Base-by-base conservation (phyloP, 1,140 invertebrate genomes). In the Latrodectus geometricus region DNA sequence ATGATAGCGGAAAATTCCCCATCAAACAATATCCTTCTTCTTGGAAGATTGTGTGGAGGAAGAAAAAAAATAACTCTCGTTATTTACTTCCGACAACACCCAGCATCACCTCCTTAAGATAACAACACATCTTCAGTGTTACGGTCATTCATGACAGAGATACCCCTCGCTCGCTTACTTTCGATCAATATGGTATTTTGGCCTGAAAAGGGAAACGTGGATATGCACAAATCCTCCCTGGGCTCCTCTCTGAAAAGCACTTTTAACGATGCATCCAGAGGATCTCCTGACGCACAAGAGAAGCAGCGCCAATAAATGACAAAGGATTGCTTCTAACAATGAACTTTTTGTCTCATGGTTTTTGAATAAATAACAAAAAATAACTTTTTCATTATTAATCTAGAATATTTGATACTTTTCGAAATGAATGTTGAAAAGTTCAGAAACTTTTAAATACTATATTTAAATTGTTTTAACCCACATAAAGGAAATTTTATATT, bases 1-100 rank as follows among this genome's bases (percentile, higher is more conserved):
- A 17, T 61, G 54, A 61, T 61, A 61, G 54, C 54, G 54, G 54
- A 61, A 61, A 61, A 61, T 61, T 61, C 54, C 54, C 54, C 54
- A 61, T 61, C 54, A 61, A 61, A 61, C 54, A 61, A 61, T 61
- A 61, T 61, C 54, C 54, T 61, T 61, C 54, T 61, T 61, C 54
- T 17, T 61, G 54, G 54, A 61, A 61, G 54, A 61, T 61, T 61
- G 54, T 17, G 17, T 11, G 17, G 54, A 8, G 17, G 17, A 8
- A 61, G 17, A 61, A 61, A 61, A 35, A 35, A 61, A 61, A 8
- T 11, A 11, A 61, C 11, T 14, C 54, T 61, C 54, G 11, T 61
- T 61, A 61, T 61, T 61, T 61, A 61, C 54, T 61, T 61, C 54
- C 54, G 54, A 61, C 54, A 61, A 61, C 54, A 61, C 11, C n/a